Percentiles rank a stretch among this genome's conserved stretches.
Evolutionary conservation across 2,113 vertebrate genomes (phyloP).

Genomic region (Daboia siamensis): DNA sequence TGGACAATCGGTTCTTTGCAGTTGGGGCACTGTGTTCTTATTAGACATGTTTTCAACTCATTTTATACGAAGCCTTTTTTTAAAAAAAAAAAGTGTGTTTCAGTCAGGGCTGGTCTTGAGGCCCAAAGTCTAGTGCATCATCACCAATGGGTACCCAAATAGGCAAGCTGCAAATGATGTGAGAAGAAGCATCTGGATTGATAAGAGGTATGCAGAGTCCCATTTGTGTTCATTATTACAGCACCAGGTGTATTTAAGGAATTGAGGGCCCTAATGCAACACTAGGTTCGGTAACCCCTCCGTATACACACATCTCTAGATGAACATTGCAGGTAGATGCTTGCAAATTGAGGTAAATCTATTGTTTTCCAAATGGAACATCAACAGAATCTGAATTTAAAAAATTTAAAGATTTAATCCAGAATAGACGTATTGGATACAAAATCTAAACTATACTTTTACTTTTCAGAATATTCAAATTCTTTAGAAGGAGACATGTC

Average conservation of each 20-base stretch:
- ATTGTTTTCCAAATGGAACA: background rate
- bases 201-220: background rate
- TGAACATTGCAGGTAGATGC: background rate
- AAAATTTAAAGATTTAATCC: background rate
- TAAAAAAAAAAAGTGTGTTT: background rate
- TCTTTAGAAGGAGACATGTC: background rate
- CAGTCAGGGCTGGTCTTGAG: background rate
- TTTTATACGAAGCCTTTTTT: background rate
- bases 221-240: background rate
- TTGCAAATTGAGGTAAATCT: background rate
- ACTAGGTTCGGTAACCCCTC: background rate
- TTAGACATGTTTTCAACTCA: background rate
- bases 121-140: background rate
- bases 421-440: background rate
- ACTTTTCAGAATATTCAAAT: background rate
- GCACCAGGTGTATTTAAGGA: background rate
- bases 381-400: background rate
- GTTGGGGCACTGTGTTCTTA: background rate
- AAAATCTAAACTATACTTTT: background rate
- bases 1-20: background rate
- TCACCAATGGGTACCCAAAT: background rate
- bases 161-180: background rate
- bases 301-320: background rate
- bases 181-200: background rate
- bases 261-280: background rate